A percentile compares a stretch with the other conserved stretches of the same genome.
Evolutionary conservation across 2,888 invertebrate species (phyloP).

Genomic region (Agonopterix heracliana): DNA sequence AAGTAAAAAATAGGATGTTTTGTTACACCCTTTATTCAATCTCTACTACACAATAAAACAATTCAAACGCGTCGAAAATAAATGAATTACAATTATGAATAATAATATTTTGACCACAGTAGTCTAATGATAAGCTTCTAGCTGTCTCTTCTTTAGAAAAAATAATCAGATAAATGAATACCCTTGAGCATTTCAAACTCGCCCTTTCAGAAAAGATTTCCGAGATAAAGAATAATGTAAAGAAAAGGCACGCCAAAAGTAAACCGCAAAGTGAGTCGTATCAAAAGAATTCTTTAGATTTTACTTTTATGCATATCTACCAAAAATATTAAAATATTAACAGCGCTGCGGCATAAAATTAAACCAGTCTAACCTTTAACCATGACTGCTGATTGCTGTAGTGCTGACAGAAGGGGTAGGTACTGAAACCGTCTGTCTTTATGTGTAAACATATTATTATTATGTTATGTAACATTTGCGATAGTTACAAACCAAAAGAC

Average conservation of each 20-base stretch:
- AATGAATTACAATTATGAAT: not conserved
- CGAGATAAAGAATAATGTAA: conserved; percentile 53
- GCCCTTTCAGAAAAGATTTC: conserved; percentile 59
- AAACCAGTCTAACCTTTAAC: too few relatives aligned
- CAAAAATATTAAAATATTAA: not conserved
- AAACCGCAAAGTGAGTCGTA: conserved; percentile 45
- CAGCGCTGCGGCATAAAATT: not conserved
- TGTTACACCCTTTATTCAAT: too few relatives aligned
- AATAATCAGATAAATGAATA: conserved; percentile 62
- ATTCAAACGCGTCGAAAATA: too few relatives aligned
- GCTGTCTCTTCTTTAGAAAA: conserved; percentile 45
- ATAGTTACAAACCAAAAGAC: too few relatives aligned
- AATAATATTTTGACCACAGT: conserved; percentile 20
- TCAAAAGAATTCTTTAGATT: conserved; percentile 51
- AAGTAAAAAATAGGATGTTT: too few relatives aligned
- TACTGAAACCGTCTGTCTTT: too few relatives aligned
- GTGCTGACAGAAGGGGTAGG: too few relatives aligned
- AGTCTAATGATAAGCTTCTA: conserved; percentile 45
- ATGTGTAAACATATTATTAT: too few relatives aligned
- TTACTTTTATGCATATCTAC: conserved; percentile 22
- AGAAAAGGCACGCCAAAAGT: conserved; percentile 32
- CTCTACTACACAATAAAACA: too few relatives aligned
- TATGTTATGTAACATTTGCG: too few relatives aligned
- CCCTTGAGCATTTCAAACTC: conserved; percentile 51
- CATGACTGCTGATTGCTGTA: too few relatives aligned